Percentiles rank a stretch among this genome's conserved stretches.
Conservation (phyloP, 1,140 invertebrate genomes). For the Trachymyrmex septentrionalis region DNA sequence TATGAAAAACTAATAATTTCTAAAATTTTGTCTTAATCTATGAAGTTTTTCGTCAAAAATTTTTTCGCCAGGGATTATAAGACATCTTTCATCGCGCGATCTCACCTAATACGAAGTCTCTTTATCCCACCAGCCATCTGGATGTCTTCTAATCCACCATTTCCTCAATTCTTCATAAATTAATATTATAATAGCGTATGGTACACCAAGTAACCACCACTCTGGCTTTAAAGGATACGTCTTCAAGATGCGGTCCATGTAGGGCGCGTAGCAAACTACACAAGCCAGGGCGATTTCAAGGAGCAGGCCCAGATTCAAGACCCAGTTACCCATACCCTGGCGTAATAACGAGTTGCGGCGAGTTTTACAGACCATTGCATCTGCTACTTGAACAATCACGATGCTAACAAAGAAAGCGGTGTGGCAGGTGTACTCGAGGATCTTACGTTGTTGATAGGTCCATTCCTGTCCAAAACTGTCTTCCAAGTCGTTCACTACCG, state of each 20-base stretch:
- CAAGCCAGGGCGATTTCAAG: conserved; percentile 90
- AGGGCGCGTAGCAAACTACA: conserved; percentile 90
- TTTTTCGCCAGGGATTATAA: not conserved
- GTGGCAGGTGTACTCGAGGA: conserved; percentile 92
- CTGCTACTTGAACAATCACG: conserved; percentile 93
- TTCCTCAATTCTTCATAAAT: conserved; percentile 92
- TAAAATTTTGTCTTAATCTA: too few relatives aligned
- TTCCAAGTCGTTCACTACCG: conserved; percentile 89
- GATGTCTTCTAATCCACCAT: conserved; percentile 90
- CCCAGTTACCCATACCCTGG: conserved; percentile 93
- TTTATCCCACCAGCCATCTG: conserved; percentile 92
- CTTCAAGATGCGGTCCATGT: conserved; percentile 89
- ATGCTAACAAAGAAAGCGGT: conserved; percentile 94
- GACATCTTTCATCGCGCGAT: not conserved
- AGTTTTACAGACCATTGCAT: conserved; percentile 94
- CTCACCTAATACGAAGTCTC: conserved; percentile 93
- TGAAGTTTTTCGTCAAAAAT: too few relatives aligned
- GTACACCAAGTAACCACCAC: conserved; percentile 92
- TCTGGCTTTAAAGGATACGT: conserved; percentile 87
- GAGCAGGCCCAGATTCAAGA: conserved; percentile 90
- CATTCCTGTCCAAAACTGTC: conserved; percentile 95
- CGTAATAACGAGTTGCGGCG: conserved; percentile 91
- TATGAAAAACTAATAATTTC: too few relatives aligned
- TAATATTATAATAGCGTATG: conserved; percentile 92
- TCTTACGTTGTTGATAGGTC: conserved; percentile 90